Percentiles rank a stretch among this genome's conserved stretches.
These are phyloP conservation scores for Augochlorella aurata DNA, from an alignment of 2,888 invertebrate species.

Conservation along the genomic window DNA sequence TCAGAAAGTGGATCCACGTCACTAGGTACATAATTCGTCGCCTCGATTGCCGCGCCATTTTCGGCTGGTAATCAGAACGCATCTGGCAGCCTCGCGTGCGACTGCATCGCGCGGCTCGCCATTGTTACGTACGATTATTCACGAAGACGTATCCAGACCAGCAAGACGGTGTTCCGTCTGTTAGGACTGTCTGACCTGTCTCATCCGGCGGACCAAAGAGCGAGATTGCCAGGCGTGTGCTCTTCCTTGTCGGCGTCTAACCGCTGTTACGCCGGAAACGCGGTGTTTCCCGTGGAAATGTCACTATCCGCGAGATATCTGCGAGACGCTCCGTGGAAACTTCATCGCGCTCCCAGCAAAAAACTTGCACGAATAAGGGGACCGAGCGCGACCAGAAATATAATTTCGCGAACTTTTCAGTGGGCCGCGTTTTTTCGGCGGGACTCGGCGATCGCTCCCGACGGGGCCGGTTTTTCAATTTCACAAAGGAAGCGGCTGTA, in stretches of 20 bases:
- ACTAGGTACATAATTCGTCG: slow-evolving; percentile 15
- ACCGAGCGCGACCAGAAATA: slow-evolving; percentile 16
- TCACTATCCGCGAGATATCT: slow-evolving; percentile 53
- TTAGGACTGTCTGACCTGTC: slow-evolving; percentile 65
- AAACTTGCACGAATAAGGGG: slow-evolving; percentile 9
- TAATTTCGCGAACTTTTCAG: slow-evolving; percentile 29
- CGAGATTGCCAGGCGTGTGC: slow-evolving; percentile 59
- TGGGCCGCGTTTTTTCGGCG: not conserved
- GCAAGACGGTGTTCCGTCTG: slow-evolving; percentile 61
- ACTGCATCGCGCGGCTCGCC: slow-evolving; percentile 40
- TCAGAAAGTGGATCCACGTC: not conserved
- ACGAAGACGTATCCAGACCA: slow-evolving; percentile 55
- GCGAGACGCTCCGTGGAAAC: slow-evolving; percentile 25
- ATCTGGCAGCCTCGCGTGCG: slow-evolving; percentile 36
- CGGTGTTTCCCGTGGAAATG: slow-evolving; percentile 56
- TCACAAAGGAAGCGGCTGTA: slow-evolving; percentile 1
- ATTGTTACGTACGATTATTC: slow-evolving; percentile 68
- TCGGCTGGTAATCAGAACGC: slow-evolving; percentile 35
- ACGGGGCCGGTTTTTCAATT: slow-evolving; percentile 22
- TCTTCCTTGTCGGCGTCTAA: slow-evolving; percentile 49
- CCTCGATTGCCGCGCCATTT: not conserved
- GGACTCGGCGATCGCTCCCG: not conserved
- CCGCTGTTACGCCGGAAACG: slow-evolving; percentile 54
- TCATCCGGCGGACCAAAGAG: slow-evolving; percentile 52
- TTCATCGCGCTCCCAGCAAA: slow-evolving; percentile 8